phyloP scores from a whole-genome alignment of 2,888 invertebrate species.

The Meta bourneti region DNA sequence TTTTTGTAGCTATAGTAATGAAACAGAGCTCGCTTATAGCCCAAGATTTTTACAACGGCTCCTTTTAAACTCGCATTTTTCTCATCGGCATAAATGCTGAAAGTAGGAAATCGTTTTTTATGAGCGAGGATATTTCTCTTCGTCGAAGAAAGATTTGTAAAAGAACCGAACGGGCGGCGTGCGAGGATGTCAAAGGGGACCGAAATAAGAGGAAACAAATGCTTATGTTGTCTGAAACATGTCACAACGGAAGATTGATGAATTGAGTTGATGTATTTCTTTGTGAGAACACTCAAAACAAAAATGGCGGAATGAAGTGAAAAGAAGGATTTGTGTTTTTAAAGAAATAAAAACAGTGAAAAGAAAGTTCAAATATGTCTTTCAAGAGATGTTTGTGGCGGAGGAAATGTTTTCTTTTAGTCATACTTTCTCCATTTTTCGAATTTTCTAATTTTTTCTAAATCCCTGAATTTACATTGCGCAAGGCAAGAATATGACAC shows the following conservation, averaged over 20 bases:
- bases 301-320: conserved; percentile 39
- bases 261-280: conserved; percentile 34
- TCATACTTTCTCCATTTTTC: neutral
- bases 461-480: too few relatives aligned
- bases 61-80: neutral
- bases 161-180: conserved; percentile 19
- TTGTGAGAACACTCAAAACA: conserved; percentile 15
- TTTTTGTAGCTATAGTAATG: neutral
- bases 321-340: conserved; percentile 28
- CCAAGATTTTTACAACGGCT: neutral
- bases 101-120: conserved; percentile 38
- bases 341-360: neutral
- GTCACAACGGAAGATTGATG: conserved; percentile 50
- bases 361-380: conserved; percentile 39
- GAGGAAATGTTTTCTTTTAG: neutral
- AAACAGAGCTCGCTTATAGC: too few relatives aligned
- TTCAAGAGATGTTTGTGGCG: conserved; percentile 8
- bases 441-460: neutral
- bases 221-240: conserved; percentile 57
- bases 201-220: conserved; percentile 46
- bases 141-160: neutral
- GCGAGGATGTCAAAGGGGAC: conserved; percentile 35
- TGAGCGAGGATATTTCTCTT: conserved; percentile 4
- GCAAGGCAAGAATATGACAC: neutral
- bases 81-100: neutral